These are phyloP conservation scores for Notothenia coriiceps DNA, from an alignment of 2,113 vertebrate genomes.

Conservation along the genomic window DNA sequence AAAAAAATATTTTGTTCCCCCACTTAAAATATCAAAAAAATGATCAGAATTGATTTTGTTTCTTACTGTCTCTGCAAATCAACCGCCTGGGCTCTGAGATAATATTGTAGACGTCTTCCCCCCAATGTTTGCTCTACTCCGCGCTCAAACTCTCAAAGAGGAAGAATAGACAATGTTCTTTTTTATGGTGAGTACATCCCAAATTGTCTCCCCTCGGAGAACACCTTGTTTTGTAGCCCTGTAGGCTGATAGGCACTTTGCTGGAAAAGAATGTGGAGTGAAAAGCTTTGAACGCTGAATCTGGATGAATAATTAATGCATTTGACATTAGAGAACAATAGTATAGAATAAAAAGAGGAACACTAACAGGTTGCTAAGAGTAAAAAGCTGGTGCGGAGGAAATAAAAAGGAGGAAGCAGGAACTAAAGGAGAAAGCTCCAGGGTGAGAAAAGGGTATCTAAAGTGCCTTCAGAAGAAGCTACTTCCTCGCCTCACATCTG, in stretches of 20 bases:
- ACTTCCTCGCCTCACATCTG: conserved; percentile 27
- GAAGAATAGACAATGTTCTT: conserved; percentile 48
- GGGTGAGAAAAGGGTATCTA: conserved; percentile 47
- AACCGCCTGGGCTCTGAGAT: conserved; percentile 45
- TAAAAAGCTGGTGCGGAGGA: conserved; percentile 56
- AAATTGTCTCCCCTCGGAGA: conserved; percentile 69
- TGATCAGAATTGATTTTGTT: conserved; percentile 54
- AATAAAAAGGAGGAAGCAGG: conserved; percentile 33
- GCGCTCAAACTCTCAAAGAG: conserved; percentile 45
- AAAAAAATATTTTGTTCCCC: not conserved
- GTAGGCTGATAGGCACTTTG: conserved; percentile 78
- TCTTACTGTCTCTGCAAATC: conserved; percentile 40
- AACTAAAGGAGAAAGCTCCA: conserved; percentile 56
- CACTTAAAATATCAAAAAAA: conserved; percentile 41
- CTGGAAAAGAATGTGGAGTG: conserved; percentile 67
- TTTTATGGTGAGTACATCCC: conserved; percentile 66
- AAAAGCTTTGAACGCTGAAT: conserved; percentile 81
- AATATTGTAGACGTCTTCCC: conserved; percentile 49
- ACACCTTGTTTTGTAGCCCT: conserved; percentile 76
- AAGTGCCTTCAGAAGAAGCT: conserved; percentile 58
- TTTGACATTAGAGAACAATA: conserved; percentile 81
- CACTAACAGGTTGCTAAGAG: conserved; percentile 69
- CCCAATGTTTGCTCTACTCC: conserved; percentile 46
- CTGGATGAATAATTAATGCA: conserved; percentile 81
- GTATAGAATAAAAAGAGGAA: conserved; percentile 74